These are phyloP conservation scores for Karalla daura DNA, from an alignment of 2,797 vertebrate species.

Conservation along the genomic window DNA sequence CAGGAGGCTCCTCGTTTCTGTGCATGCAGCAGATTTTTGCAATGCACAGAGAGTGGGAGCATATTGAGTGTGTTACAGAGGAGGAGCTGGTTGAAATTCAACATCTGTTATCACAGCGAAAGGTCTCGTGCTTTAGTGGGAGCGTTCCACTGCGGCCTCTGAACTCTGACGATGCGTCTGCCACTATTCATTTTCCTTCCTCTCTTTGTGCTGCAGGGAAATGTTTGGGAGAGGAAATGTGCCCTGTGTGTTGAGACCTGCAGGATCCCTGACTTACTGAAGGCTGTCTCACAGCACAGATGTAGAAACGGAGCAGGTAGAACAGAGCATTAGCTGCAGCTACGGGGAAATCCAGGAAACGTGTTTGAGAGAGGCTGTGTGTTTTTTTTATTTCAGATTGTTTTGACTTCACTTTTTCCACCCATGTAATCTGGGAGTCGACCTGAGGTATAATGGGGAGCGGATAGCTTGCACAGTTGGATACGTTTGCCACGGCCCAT, in stretches of 20 bases:
- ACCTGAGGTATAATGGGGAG: slow-evolving; percentile 37
- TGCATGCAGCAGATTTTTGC: slow-evolving; percentile 40
- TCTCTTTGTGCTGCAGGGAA: slow-evolving; percentile 30
- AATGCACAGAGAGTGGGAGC: slow-evolving; percentile 31
- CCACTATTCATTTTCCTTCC: slow-evolving; percentile 19
- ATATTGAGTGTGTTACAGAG: slow-evolving; percentile 1
- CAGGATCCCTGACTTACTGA: not conserved
- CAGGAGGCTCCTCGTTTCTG: slow-evolving; percentile 34
- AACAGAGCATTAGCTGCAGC: slow-evolving; percentile 39
- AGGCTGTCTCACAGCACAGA: not conserved
- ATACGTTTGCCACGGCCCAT: slow-evolving; percentile 42
- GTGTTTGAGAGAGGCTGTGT: slow-evolving; percentile 5
- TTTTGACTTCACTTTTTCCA: slow-evolving; percentile 33
- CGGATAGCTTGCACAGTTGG: slow-evolving; percentile 36
- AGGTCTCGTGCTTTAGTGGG: slow-evolving; percentile 12
- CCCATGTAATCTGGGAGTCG: slow-evolving; percentile 33
- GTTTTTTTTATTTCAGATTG: slow-evolving; percentile 11
- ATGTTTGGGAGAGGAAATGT: slow-evolving; percentile 39
- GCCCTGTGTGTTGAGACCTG: slow-evolving; percentile 23
- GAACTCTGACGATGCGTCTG: not conserved
- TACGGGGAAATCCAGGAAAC: slow-evolving; percentile 25
- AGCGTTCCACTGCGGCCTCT: not conserved
- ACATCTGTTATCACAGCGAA: slow-evolving; percentile 36
- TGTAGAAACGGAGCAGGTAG: not conserved
- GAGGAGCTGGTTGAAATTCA: slow-evolving; percentile 24